These are phyloP conservation scores for Meteorus sp. DNA, from an alignment of 1,140 invertebrate species.

Conservation along the genomic window DNA sequence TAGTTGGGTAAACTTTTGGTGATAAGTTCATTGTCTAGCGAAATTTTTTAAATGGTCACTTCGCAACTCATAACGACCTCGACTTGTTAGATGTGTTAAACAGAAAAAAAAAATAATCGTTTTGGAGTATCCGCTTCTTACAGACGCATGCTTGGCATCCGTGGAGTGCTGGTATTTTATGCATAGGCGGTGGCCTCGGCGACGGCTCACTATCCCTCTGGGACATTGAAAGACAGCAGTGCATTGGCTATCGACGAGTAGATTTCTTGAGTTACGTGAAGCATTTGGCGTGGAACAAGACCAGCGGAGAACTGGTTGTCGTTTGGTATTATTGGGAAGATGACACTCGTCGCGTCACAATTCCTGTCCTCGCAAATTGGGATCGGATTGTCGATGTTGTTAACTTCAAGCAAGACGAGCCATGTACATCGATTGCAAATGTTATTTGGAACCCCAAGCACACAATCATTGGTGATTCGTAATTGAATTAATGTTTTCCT, in stretches of 20 bases:
- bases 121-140: not conserved
- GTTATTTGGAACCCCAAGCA: constrained; percentile 38
- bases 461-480: constrained; percentile 35
- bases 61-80: no score
- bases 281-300: constrained; percentile 43
- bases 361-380: constrained; percentile 37
- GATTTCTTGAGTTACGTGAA: constrained; percentile 33
- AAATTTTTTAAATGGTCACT: no score
- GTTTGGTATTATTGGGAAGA: constrained; percentile 37
- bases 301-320: constrained; percentile 45
- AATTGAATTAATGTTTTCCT: not conserved
- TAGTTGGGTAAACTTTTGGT: no score
- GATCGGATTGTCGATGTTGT: constrained; percentile 40
- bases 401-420: not conserved
- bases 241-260: constrained; percentile 28
- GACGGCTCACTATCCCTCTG: constrained; percentile 41
- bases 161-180: constrained; percentile 31
- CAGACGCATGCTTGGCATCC: constrained; percentile 48
- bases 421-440: constrained; percentile 14
- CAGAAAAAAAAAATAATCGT: constrained; percentile 4
- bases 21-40: no score
- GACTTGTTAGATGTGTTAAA: not conserved
- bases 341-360: constrained; percentile 16
- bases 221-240: constrained; percentile 34
- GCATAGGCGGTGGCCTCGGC: constrained; percentile 36